Percentiles rank a stretch among this genome's conserved stretches.
phyloP scores from a whole-genome alignment of 2,113 vertebrate genomes.

The Salminus brasiliensis region DNA sequence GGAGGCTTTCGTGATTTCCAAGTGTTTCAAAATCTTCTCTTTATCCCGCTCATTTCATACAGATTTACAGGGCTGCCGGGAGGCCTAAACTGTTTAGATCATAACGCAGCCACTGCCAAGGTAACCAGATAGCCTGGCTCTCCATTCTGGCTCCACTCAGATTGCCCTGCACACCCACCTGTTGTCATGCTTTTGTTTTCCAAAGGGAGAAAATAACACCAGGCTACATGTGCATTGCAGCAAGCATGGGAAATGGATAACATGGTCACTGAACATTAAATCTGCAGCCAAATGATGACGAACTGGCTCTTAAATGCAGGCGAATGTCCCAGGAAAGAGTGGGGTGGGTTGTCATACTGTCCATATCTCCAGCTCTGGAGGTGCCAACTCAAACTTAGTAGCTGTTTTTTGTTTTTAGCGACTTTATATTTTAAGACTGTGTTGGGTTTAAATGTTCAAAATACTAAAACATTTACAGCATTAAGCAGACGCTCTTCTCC shows the following conservation, averaged over 20 bases:
- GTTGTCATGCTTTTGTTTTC: constrained; percentile 59
- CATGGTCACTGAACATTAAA: background rate
- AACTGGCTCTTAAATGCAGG: background rate
- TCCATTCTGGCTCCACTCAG: constrained; percentile 46
- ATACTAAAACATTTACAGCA: no score
- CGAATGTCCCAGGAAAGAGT: no score
- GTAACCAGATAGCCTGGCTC: constrained; percentile 64
- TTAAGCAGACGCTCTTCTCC: no score
- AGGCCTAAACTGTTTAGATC: constrained; percentile 65
- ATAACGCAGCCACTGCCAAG: constrained; percentile 61
- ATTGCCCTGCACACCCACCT: constrained; percentile 54
- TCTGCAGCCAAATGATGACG: background rate
- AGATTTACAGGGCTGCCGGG: constrained; percentile 37
- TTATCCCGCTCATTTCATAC: background rate
- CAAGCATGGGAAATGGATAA: background rate
- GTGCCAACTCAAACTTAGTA: no score
- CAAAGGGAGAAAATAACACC: background rate
- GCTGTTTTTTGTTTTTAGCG: no score
- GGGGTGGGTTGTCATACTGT: no score
- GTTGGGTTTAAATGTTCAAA: no score
- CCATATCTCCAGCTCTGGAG: no score
- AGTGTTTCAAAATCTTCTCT: background rate
- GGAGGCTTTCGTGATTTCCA: constrained; percentile 27
- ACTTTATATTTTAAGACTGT: no score
- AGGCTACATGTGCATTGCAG: background rate